A percentile compares a stretch with the other conserved stretches of the same genome.
Evolutionary conservation across 35 echinoderm and acorn worm genomes (phyloP).

Genomic region (Stichopus chloronotus): DNA sequence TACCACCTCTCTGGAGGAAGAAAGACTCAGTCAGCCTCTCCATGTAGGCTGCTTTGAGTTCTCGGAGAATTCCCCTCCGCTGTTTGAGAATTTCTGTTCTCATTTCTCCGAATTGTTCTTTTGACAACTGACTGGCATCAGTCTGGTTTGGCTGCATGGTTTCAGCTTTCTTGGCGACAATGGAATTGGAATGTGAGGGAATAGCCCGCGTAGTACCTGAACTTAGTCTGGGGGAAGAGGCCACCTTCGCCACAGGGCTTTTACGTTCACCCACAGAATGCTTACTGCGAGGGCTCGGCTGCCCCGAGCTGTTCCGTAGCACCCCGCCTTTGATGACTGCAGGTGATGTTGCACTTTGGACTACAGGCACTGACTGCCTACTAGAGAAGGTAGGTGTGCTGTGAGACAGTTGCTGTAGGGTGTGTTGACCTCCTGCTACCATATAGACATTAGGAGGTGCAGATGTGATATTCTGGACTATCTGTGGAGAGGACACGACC

Average conservation of each 20-base stretch:
- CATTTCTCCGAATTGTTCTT: conserved; percentile 79
- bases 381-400: conserved; percentile 2
- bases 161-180: conserved; percentile 71
- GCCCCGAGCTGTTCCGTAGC: neutral
- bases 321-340: conserved; percentile 20
- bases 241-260: conserved; percentile 65
- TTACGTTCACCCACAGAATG: conserved; percentile 29
- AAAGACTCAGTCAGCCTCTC: conserved; percentile 94
- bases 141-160: conserved; percentile 30
- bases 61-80: conserved; percentile 68
- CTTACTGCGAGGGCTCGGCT: conserved; percentile 39
- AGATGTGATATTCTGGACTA: neutral
- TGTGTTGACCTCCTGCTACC: conserved; percentile 21
- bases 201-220: conserved; percentile 83
- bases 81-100: conserved; percentile 77
- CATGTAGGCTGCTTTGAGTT: conserved; percentile 85
- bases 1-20: conserved; percentile 88
- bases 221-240: conserved; percentile 47
- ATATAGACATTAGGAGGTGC: conserved; percentile 49
- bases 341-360: neutral
- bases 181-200: conserved; percentile 93
- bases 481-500: conserved; percentile 35
- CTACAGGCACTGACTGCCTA: neutral
- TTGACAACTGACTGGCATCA: conserved; percentile 63
- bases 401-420: conserved; percentile 28